Base-by-base conservation (phyloP, 64 coral and sea anemone species). In the Montipora capricornis region DNA sequence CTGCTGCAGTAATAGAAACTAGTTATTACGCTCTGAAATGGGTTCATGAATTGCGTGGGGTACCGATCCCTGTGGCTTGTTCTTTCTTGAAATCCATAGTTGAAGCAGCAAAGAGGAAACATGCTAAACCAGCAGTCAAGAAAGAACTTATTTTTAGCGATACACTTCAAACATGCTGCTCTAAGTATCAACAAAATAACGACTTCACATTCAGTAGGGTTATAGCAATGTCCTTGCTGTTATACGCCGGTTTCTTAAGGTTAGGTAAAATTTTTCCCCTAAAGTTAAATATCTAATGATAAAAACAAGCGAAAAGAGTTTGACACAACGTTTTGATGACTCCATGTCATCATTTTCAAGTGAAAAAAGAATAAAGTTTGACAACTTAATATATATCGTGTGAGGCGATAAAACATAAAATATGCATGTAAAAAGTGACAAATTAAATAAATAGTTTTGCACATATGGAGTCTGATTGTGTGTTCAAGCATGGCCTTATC, bases 211-310 rank as follows among this genome's bases (percentile, higher is more conserved):
- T 80, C 49, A 14, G 46, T 20, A 49, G 52, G 52, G 47, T 9
- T 20, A 79, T 90, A 47, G 64, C 75, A 10, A 80, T 79, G 75
- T 24, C 76, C 6, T 68, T 79, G 37, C 20, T 91, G 80, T 49
- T 91, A 47, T 91, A 82, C 82, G 53, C 89, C 5, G 77, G 89
- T 29, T 91, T 91, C 53, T 67, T 91, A 13, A 66, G 89, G 20
- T 91, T 68, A 26, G 73, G 66, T 29, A 77, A 91, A 47, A 66
- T 91, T 22, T 77, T 29, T 57, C 79, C 8, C 78, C 82, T 10
- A 70, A 44, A 49, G 57, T 91, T 64, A 44, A 78, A 9, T 78
- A 91, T 49, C 29, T 37, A 37, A 37, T 37, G 29, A 37, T 37
- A 37, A 37, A 37, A 37, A 37, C 29, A 37, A 37, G 29, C 29